A percentile compares a stretch with the other conserved stretches of the same genome.
Evolutionary conservation across 1,140 invertebrate species (phyloP).

Genomic region (Pseudomyrmex sp.): DNA sequence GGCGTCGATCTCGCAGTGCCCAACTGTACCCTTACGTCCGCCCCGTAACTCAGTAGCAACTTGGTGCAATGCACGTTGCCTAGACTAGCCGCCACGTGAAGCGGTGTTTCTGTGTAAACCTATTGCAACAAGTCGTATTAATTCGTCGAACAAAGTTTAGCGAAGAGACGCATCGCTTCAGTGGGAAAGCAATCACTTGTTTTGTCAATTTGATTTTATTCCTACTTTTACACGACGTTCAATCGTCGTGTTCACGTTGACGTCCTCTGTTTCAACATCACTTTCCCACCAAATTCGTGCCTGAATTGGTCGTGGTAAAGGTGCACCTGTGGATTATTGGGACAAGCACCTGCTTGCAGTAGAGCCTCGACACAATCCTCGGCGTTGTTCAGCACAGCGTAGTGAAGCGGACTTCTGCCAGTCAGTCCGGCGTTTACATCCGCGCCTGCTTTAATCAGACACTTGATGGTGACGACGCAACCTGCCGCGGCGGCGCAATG

Average conservation of each 20-base stretch:
- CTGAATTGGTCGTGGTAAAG: slow-evolving; percentile 3
- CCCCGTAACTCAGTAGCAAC: slow-evolving; percentile 89
- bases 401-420: slow-evolving; percentile 88
- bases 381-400: slow-evolving; percentile 90
- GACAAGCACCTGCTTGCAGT: slow-evolving; percentile 89
- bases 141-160: not conserved
- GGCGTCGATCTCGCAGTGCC: slow-evolving; percentile 89
- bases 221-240: not conserved
- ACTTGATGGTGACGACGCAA: slow-evolving; percentile 86
- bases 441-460: slow-evolving; percentile 88
- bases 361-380: slow-evolving; percentile 89
- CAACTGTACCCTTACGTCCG: slow-evolving; percentile 90
- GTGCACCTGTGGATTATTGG: slow-evolving; percentile 91
- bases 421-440: slow-evolving; percentile 91
- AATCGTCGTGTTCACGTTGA: not conserved
- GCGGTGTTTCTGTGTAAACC: slow-evolving; percentile 93
- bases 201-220: not conserved
- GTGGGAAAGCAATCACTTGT: slow-evolving; percentile 6
- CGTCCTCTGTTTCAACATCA: slow-evolving; percentile 1
- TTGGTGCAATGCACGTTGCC: slow-evolving; percentile 89
- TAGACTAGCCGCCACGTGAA: slow-evolving; percentile 92
- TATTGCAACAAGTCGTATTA: slow-evolving; percentile 67
- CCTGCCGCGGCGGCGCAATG: slow-evolving; percentile 91
- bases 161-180: slow-evolving; percentile 6
- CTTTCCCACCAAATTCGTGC: not conserved